Evolutionary conservation across 2,113 vertebrate genomes (phyloP).

Genomic region (Cyprinus carpio): DNA sequence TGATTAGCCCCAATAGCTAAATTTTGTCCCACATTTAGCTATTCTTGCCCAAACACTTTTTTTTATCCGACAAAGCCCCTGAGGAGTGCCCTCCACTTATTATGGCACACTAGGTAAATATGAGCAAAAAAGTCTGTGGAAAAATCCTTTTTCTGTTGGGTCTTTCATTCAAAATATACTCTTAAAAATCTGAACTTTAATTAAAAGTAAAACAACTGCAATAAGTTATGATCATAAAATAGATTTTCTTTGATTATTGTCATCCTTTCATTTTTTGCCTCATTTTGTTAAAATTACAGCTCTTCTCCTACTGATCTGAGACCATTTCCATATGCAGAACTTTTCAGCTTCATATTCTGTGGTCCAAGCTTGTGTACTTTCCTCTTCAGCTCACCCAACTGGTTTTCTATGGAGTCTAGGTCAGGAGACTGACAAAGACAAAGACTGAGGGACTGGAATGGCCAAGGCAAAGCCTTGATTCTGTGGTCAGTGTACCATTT

Average conservation of each 20-base stretch:
- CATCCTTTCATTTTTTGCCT: neutral
- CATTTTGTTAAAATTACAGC: neutral
- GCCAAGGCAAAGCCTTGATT: neutral
- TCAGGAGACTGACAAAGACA: no score
- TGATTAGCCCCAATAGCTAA: neutral
- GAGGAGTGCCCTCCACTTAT: neutral
- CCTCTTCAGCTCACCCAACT: neutral
- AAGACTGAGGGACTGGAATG: neutral
- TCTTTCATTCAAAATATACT: neutral
- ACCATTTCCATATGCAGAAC: neutral
- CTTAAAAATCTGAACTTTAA: neutral
- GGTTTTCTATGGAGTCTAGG: conserved; percentile 42
- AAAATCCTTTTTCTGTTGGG: neutral
- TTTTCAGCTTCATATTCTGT: neutral
- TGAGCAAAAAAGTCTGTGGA: neutral
- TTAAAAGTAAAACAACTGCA: neutral
- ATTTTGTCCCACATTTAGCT: no score
- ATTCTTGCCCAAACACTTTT: no score
- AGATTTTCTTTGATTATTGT: neutral
- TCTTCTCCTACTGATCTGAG: neutral
- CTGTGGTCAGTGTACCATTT: neutral
- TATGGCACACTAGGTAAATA: neutral
- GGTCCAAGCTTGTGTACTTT: neutral
- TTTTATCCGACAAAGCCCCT: no score
- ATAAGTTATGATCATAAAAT: no score